Conservation (phyloP, 2,888 invertebrate species). For the Linyphia triangularis region DNA sequence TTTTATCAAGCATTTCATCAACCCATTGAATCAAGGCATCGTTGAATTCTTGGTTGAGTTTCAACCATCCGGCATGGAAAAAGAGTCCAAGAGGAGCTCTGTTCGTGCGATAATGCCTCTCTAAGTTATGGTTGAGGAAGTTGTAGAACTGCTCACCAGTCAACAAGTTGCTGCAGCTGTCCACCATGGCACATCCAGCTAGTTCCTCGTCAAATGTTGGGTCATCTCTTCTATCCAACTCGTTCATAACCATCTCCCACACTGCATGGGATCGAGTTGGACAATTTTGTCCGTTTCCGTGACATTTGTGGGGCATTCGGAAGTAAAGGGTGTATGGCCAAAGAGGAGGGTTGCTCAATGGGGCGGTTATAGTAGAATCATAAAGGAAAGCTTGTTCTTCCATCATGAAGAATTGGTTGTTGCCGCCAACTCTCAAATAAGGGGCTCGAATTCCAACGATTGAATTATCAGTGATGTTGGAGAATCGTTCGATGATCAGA, state of each 20-base stretch:
- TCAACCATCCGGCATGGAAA: conserved; percentile 97
- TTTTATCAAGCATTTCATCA: conserved; percentile 92
- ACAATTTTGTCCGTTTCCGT: conserved; percentile 91
- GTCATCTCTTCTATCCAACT: conserved; percentile 94
- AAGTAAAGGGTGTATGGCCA: conserved; percentile 99
- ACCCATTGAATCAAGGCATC: conserved; percentile 95
- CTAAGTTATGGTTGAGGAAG: conserved; percentile 94
- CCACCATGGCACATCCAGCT: conserved; percentile 95
- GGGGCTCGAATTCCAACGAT: conserved; percentile 93
- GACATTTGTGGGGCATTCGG: conserved; percentile 92
- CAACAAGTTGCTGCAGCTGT: conserved; percentile 95
- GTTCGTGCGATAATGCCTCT: conserved; percentile 94
- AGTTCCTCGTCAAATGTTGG: conserved; percentile 95
- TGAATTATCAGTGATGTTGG: conserved; percentile 94
- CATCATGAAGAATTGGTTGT: conserved; percentile 98
- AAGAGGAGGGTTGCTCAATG: conserved; percentile 91
- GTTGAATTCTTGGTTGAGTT: conserved; percentile 92
- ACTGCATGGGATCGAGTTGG: conserved; percentile 90
- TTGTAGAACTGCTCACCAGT: conserved; percentile 91
- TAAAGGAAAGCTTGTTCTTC: conserved; percentile 95
- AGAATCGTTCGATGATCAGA: conserved; percentile 87
- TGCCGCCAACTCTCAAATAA: conserved; percentile 93
- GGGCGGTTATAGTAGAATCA: conserved; percentile 95
- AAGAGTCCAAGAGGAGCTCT: conserved; percentile 90
- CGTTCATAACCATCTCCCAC: conserved; percentile 98